Evolutionary conservation across 2,888 invertebrate genomes (phyloP).

Genomic region (Crocallis elinguaria): DNA sequence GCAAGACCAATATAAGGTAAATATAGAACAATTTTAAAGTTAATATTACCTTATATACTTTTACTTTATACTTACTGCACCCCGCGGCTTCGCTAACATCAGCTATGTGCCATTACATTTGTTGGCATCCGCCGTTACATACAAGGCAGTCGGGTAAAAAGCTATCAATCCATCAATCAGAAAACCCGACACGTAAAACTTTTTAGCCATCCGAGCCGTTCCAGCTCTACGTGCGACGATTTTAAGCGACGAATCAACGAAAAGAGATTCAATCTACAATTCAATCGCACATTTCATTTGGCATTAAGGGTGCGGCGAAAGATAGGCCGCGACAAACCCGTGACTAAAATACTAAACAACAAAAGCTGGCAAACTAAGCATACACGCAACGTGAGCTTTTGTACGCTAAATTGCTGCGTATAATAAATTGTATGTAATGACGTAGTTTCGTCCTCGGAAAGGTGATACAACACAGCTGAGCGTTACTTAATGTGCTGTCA

Average conservation of each 20-base stretch:
- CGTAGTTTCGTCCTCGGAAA: slow-evolving; percentile 23
- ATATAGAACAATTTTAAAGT: too few relatives aligned
- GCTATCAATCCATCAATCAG: neutral
- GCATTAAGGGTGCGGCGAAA: slow-evolving; percentile 12
- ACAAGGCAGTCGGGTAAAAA: neutral
- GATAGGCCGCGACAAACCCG: slow-evolving; percentile 17
- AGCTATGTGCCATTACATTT: too few relatives aligned
- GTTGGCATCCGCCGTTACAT: too few relatives aligned
- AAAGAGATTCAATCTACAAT: slow-evolving; percentile 20
- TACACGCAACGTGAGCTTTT: slow-evolving; percentile 29
- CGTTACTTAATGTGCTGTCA: slow-evolving; percentile 30
- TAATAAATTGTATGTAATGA: slow-evolving; percentile 29
- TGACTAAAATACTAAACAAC: slow-evolving; percentile 32
- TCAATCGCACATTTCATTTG: slow-evolving; percentile 21
- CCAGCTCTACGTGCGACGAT: slow-evolving; percentile 9
- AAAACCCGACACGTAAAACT: neutral
- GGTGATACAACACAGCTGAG: slow-evolving; percentile 25
- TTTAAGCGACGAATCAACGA: slow-evolving; percentile 12
- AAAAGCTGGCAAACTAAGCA: slow-evolving; percentile 18
- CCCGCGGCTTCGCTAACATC: too few relatives aligned
- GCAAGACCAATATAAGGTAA: too few relatives aligned
- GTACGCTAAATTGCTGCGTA: slow-evolving; percentile 29
- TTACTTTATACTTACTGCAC: too few relatives aligned
- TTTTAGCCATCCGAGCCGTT: neutral
- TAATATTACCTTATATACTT: too few relatives aligned